A percentile compares a stretch with the other conserved stretches of the same genome.
Conservation (phyloP, 2,113 vertebrate species). For the Microcebus lehilahytsara region DNA sequence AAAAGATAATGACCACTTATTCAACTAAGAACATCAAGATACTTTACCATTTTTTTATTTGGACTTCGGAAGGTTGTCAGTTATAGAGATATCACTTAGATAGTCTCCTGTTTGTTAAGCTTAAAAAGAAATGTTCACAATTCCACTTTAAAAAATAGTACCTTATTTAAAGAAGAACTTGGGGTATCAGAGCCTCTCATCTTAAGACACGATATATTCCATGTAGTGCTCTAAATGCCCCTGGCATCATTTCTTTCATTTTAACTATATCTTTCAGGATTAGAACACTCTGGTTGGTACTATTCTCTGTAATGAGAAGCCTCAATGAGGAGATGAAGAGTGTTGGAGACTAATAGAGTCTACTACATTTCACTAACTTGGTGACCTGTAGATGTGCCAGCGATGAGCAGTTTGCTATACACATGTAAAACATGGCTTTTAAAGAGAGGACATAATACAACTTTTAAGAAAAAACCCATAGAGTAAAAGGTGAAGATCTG, state of each 20-base stretch:
- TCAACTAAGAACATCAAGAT: no score
- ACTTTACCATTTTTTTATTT: no score
- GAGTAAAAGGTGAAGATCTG: neutral
- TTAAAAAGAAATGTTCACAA: no score
- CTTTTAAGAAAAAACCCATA: neutral
- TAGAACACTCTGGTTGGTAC: neutral
- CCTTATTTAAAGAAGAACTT: neutral
- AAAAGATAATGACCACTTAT: no score
- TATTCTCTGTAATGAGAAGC: neutral
- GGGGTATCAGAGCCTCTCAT: neutral
- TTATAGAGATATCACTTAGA: no score
- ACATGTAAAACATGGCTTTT: neutral
- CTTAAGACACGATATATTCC: neutral
- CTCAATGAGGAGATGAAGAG: neutral
- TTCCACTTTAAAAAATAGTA: no score
- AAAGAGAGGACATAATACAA: neutral
- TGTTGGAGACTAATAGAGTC: neutral
- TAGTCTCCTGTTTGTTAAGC: no score
- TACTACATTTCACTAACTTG: neutral
- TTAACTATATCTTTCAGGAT: neutral
- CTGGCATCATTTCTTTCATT: neutral
- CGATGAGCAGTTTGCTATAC: fast-evolving
- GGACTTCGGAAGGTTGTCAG: no score
- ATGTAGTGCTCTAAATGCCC: neutral
- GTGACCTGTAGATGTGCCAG: neutral